Evolutionary conservation across 2,888 invertebrate genomes (phyloP).

Genomic region (Scrobipalpa atriplicella): DNA sequence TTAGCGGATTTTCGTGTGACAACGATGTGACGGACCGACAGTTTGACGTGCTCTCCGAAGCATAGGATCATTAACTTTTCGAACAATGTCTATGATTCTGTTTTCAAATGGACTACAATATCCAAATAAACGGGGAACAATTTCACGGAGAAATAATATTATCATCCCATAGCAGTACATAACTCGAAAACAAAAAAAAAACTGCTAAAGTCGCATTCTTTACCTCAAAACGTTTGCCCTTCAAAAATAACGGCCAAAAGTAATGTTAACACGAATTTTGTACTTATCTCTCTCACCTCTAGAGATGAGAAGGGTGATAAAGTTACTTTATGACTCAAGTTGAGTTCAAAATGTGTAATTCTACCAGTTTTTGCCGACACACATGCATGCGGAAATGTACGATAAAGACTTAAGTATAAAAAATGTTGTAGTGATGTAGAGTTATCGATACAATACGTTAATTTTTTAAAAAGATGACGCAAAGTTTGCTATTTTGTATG

Average conservation of each 20-base stretch:
- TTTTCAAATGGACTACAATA: no score
- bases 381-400: constrained; percentile 57
- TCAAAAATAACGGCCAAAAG: constrained; percentile 6
- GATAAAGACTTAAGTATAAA: constrained; percentile 49
- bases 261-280: constrained; percentile 16
- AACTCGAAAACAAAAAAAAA: no score
- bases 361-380: constrained; percentile 40
- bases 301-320: constrained; percentile 10
- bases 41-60: no score
- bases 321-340: constrained; percentile 6
- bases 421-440: constrained; percentile 13
- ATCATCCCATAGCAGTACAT: no score
- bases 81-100: no score
- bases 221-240: neutral
- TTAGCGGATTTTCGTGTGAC: no score
- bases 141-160: no score
- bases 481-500: no score
- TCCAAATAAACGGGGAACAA: no score
- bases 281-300: neutral
- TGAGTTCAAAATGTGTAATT: constrained; percentile 10
- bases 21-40: no score
- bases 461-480: no score
- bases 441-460: constrained; percentile 35
- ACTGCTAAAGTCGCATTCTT: neutral
- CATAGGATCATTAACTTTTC: no score